Evolutionary conservation across 2,888 invertebrate genomes (phyloP).

Genomic region (Xestia rhomboidea): DNA sequence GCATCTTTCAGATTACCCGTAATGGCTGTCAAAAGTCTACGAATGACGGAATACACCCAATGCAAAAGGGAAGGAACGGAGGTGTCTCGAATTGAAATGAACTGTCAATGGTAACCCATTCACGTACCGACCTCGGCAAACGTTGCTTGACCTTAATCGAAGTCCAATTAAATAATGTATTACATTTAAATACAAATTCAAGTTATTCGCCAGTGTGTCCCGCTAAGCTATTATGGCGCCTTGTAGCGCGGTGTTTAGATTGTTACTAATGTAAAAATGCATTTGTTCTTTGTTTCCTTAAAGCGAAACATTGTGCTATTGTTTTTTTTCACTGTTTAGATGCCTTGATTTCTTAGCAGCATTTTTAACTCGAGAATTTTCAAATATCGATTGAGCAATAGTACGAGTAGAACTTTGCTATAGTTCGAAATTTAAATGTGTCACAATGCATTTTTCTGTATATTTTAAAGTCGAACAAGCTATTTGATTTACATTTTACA

Average conservation of each 20-base stretch:
- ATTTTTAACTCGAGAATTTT: not conserved
- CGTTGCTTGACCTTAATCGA: not conserved
- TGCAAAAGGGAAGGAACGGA: no score
- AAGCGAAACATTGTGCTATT: slow-evolving; percentile 47
- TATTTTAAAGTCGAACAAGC: not conserved
- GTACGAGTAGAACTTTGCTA: not conserved
- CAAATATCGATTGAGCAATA: no score
- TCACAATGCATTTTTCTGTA: not conserved
- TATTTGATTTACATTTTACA: no score
- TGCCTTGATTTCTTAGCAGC: not conserved
- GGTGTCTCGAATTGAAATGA: not conserved
- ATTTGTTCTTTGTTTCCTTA: slow-evolving; percentile 74
- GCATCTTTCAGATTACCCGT: no score
- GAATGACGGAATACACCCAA: no score
- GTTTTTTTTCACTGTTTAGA: slow-evolving; percentile 23
- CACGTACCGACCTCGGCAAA: not conserved
- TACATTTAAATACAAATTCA: not conserved
- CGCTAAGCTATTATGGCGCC: slow-evolving; percentile 75
- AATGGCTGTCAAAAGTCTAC: no score
- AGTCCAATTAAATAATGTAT: no score
- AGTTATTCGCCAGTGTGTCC: slow-evolving; percentile 69
- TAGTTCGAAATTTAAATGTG: not conserved
- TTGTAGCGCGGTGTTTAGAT: slow-evolving; percentile 78
- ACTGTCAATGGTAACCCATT: not conserved
- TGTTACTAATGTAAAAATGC: slow-evolving; percentile 83